phyloP scores from a whole-genome alignment of 2,888 invertebrate genomes.

The Pomacea canaliculata region DNA sequence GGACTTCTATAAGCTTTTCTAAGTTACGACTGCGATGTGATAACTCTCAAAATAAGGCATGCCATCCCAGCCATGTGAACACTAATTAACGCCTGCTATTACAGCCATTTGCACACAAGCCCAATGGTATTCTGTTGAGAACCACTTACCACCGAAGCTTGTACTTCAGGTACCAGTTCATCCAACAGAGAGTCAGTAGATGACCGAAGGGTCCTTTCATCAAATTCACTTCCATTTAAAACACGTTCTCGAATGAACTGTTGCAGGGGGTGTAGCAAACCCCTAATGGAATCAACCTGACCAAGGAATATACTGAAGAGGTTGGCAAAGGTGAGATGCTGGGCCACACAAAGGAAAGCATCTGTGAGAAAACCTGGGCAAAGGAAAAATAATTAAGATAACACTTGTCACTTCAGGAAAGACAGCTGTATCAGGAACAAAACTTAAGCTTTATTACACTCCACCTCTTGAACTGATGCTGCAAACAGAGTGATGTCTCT shows the following conservation, averaged over 20 bases:
- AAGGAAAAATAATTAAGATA: conserved; percentile 7
- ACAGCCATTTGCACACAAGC: no score
- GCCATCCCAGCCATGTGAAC: no score
- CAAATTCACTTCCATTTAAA: conserved; percentile 69
- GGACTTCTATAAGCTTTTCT: no score
- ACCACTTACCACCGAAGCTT: conserved; percentile 69
- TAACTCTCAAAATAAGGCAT: no score
- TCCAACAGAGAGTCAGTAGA: conserved; percentile 71
- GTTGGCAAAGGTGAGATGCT: conserved; percentile 69
- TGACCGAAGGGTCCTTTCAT: conserved; percentile 69
- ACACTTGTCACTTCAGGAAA: no score
- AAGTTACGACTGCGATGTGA: no score
- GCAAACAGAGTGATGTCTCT: no score
- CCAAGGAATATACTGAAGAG: conserved; percentile 69
- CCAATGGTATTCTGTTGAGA: no score
- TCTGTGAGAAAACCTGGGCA: conserved; percentile 62
- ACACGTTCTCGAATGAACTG: conserved; percentile 72
- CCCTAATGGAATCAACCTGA: conserved; percentile 70
- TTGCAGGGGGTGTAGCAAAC: conserved; percentile 71
- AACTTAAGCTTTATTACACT: no score
- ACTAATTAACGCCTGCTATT: no score
- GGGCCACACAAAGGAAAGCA: conserved; percentile 60
- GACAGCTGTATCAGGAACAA: no score
- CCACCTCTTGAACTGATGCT: no score
- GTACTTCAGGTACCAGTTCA: conserved; percentile 70